These are phyloP conservation scores for Leptinotarsa defecta DNA, from an alignment of 1,140 invertebrate genomes.

Conservation along the genomic window DNA sequence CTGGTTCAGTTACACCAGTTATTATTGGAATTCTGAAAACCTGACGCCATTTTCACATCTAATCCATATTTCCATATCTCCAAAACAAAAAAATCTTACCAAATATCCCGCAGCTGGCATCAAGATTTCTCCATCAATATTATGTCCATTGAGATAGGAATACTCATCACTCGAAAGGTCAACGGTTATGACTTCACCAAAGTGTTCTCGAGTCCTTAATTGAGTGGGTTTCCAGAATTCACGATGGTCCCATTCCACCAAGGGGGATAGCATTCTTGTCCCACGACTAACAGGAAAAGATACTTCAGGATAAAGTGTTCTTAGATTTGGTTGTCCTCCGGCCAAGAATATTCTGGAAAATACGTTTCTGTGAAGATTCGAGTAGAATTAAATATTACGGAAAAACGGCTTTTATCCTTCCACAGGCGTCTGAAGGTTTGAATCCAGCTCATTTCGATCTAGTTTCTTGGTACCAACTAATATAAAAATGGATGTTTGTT, in stretches of 20 bases:
- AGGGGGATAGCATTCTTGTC: constrained; percentile 83
- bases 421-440: no score
- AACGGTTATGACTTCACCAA: constrained; percentile 10
- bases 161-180: constrained; percentile 9
- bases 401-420: no score
- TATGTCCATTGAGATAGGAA: constrained; percentile 81
- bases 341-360: constrained; percentile 76
- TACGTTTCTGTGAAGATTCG: not conserved
- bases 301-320: constrained; percentile 75
- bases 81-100: constrained; percentile 53
- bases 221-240: constrained; percentile 63
- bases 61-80: no score
- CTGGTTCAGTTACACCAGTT: no score
- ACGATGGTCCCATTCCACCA: constrained; percentile 90
- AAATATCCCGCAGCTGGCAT: constrained; percentile 96
- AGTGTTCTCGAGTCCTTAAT: not conserved
- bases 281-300: constrained; percentile 83
- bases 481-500: no score
- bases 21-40: no score
- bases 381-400: no score
- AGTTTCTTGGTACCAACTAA: no score
- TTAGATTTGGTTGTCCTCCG: constrained; percentile 77
- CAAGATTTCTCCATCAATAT: constrained; percentile 89
- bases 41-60: no score
- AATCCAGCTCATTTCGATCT: no score